phyloP scores from a whole-genome alignment of 1,140 invertebrate species.

The Pseudomyrmex dendroicus region DNA sequence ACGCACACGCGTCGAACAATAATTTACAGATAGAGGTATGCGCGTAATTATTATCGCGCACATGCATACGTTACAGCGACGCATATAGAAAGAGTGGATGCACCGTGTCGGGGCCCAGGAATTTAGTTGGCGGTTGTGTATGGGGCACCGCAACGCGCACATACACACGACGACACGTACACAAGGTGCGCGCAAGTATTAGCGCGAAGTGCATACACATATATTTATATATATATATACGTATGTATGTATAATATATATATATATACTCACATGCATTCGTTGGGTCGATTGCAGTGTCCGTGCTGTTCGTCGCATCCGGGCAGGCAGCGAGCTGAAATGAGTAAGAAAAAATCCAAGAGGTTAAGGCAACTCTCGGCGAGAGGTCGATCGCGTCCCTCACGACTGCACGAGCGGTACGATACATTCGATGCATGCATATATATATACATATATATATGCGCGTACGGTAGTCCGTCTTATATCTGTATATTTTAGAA shows the following conservation, averaged over 20 bases:
- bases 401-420: constrained; percentile 74
- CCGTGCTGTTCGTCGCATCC: constrained; percentile 96
- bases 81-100: constrained; percentile 50
- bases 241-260: constrained; percentile 21
- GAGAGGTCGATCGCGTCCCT: constrained; percentile 83
- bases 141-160: not conserved
- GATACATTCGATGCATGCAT: constrained; percentile 67
- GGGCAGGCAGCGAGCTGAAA: constrained; percentile 95
- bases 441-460: not conserved
- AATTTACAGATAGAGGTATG: constrained; percentile 58
- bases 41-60: constrained; percentile 60
- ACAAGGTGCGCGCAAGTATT: not conserved
- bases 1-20: constrained; percentile 48
- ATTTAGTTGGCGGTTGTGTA: constrained; percentile 63
- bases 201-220: not conserved
- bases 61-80: constrained; percentile 21
- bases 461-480: constrained; percentile 46
- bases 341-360: constrained; percentile 86
- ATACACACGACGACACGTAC: not conserved
- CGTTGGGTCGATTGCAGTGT: constrained; percentile 95
- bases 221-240: constrained; percentile 24
- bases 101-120: constrained; percentile 49
- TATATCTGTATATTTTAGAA: constrained; percentile 9
- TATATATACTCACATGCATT: constrained; percentile 95
- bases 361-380: constrained; percentile 82